Base-by-base conservation (phyloP, 2,888 invertebrate genomes). In the Leptothorax acervorum region DNA sequence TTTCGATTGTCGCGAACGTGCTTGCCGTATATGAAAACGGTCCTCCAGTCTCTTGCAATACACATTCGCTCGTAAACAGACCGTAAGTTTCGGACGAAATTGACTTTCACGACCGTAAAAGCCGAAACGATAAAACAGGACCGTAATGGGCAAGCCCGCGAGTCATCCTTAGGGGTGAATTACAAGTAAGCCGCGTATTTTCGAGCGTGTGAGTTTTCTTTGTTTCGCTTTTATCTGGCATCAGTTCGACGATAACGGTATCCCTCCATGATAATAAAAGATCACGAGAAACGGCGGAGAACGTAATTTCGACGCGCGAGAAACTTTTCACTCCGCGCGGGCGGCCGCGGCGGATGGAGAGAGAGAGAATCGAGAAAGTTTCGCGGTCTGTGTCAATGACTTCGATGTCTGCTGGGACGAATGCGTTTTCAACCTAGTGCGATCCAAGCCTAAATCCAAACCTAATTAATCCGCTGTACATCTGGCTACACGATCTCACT, bases 41-140 rank as follows among this genome's bases (percentile, higher is more conserved):
- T 39, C 18, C 39, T 5, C 9, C 39, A 31, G 18, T n/a, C 60
- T 60, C n/a, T 12, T 18, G 48, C 48, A 51, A 35, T 23, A 18
- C 15, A 53, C 9, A 68, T 55, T 31, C 45, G 57, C 57, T 70
- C 70, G 31, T 70, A 78, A 78, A 78, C 55, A 57, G 45, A 60
- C 42, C 53, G 55, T 57, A 68, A 57, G 68, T 35, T 68, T 70
- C 55, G 45, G 31, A 11, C 70, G 57, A 70, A 70, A 70, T 78
- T 78, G 57, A 68, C 68, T 70, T 78, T 78, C 55, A 78, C 31
- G 31, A 35, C 28, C 55, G 35, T 78, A 78, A 70, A 68, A 70
- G 55, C 62, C 74, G 62, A 74, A 78, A 68, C 45, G 70, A 70
- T 70, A 23, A 68, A 78, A 45, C 68, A 42, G n/a, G 11, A 31